A percentile compares a stretch with the other conserved stretches of the same genome.
Evolutionary conservation across 1,140 invertebrate species (phyloP).

Genomic region (Lepidotrigona ventralis): DNA sequence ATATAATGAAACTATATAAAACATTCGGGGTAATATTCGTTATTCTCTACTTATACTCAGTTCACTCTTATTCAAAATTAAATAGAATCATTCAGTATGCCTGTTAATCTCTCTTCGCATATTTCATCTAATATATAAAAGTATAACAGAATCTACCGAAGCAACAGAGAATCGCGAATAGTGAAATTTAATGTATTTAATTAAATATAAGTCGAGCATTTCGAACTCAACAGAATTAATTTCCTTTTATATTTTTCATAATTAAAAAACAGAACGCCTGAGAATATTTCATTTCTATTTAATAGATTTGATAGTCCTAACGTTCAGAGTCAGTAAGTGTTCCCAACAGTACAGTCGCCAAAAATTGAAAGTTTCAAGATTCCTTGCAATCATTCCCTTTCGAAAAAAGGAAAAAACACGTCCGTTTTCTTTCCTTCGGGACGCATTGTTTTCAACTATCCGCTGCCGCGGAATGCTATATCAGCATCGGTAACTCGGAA

Average conservation of each 20-base stretch:
- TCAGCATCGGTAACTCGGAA: not conserved
- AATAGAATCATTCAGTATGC: not conserved
- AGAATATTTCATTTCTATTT: fast-evolving
- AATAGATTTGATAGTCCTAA: not conserved
- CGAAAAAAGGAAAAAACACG: not conserved
- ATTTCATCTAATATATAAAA: not conserved
- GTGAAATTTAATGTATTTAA: too few relatives aligned
- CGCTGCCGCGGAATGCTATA: not conserved
- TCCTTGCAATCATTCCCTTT: too few relatives aligned
- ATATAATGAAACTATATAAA: too few relatives aligned
- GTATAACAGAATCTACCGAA: not conserved
- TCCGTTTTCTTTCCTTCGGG: not conserved
- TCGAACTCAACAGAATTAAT: too few relatives aligned
- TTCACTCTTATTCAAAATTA: not conserved
- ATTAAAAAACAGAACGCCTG: not conserved
- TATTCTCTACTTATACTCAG: too few relatives aligned
- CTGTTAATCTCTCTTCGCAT: not conserved
- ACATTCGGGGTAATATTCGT: too few relatives aligned
- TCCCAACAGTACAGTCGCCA: not conserved
- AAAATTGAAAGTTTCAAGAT: not conserved
- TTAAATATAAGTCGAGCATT: too few relatives aligned
- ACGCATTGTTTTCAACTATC: slow-evolving; percentile 6
- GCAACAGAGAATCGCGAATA: too few relatives aligned
- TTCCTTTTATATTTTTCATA: too few relatives aligned
- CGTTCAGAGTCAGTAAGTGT: not conserved